Percentiles rank a stretch among this genome's conserved stretches.
Evolutionary conservation across 2,888 invertebrate genomes (phyloP).

Genomic region (Ichneumoninae sp.): DNA sequence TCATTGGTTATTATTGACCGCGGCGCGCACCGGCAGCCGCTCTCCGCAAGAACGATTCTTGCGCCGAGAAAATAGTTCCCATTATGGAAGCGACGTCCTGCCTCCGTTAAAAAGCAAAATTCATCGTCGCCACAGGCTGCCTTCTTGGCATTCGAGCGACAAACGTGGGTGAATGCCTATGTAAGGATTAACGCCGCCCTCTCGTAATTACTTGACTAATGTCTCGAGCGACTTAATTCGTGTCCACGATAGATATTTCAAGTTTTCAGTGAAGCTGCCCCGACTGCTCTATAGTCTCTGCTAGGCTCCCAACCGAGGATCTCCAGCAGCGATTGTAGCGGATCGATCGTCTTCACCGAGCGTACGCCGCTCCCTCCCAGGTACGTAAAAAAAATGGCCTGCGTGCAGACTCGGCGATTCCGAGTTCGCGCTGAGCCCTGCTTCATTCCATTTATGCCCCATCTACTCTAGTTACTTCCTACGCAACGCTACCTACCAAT

Average conservation of each 20-base stretch:
- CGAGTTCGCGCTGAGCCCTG: background rate
- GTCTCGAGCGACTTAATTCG: slow-evolving; percentile 38
- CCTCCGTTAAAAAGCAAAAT: background rate
- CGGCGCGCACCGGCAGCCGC: slow-evolving; percentile 47
- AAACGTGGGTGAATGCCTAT: slow-evolving; percentile 33
- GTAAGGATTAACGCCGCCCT: slow-evolving; percentile 10
- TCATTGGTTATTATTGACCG: slow-evolving; percentile 55
- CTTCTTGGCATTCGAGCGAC: background rate
- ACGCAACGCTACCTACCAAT: background rate
- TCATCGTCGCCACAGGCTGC: background rate
- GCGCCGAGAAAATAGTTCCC: slow-evolving; percentile 56
- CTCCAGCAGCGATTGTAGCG: slow-evolving; percentile 1
- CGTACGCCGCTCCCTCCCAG: background rate
- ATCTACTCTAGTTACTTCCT: slow-evolving; percentile 4
- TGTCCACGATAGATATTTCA: background rate
- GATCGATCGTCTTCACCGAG: slow-evolving; percentile 38
- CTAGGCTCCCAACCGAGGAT: background rate
- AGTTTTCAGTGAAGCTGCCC: slow-evolving; percentile 44
- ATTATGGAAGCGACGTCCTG: slow-evolving; percentile 26
- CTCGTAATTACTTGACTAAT: slow-evolving; percentile 41
- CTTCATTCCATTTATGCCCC: background rate
- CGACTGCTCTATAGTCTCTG: slow-evolving; percentile 10
- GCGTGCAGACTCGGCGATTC: background rate
- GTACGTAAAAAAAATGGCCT: background rate
- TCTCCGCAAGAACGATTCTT: slow-evolving; percentile 39